Evolutionary conservation across 2,888 invertebrate species (phyloP).

Genomic region (Hyposoter dolosus): DNA sequence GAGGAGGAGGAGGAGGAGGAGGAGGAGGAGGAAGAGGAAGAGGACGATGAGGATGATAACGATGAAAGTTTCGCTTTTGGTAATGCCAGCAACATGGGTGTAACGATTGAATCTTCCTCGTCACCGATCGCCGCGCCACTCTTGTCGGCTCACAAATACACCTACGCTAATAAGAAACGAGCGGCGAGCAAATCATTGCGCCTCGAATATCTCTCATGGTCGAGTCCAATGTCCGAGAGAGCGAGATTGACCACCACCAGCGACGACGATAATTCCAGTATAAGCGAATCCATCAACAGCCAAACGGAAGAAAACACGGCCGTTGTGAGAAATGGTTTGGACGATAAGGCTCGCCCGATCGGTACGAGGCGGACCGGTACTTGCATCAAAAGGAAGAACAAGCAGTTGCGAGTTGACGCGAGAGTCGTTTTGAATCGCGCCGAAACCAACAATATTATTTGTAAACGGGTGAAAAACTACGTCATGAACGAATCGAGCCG

Average conservation of each 20-base stretch:
- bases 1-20: background rate
- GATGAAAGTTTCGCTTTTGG: constrained; percentile 80
- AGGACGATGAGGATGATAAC: background rate
- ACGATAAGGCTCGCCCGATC: constrained; percentile 73
- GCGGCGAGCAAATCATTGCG: constrained; percentile 76
- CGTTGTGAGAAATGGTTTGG: constrained; percentile 78
- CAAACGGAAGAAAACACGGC: constrained; percentile 77
- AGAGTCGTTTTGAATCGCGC: constrained; percentile 79
- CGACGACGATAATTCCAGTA: constrained; percentile 80
- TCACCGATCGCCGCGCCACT: constrained; percentile 82
- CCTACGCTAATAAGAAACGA: constrained; percentile 82
- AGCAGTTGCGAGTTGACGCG: constrained; percentile 78
- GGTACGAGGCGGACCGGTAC: constrained; percentile 73
- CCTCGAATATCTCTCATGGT: constrained; percentile 80
- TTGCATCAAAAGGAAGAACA: constrained; percentile 79
- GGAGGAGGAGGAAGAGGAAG: background rate
- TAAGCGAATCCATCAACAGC: constrained; percentile 79
- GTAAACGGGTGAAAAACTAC: constrained; percentile 78
- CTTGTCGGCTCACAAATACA: constrained; percentile 81
- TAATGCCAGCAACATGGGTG: constrained; percentile 78
- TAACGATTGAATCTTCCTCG: constrained; percentile 81
- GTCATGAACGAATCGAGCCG: constrained; percentile 77
- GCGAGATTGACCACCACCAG: constrained; percentile 81
- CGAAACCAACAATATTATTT: constrained; percentile 75
- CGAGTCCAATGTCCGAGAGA: constrained; percentile 81